Evolutionary conservation across 2,888 invertebrate genomes (phyloP).

Genomic region (Ctena decussata): DNA sequence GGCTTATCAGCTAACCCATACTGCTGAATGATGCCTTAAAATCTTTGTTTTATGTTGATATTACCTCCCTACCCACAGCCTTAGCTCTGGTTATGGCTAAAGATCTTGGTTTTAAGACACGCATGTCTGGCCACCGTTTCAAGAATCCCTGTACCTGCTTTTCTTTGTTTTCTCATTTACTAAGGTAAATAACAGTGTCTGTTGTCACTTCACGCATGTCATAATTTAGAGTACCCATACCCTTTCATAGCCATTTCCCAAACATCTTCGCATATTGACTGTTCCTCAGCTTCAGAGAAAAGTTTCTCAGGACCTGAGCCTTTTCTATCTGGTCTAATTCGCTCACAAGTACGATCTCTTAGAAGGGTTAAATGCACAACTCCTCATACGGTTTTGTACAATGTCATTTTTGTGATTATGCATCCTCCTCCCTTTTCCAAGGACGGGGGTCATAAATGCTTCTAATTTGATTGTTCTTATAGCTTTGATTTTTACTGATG

Average conservation of each 20-base stretch:
- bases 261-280: background rate
- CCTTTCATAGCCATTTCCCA: background rate
- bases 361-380: too few species aligned
- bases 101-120: background rate
- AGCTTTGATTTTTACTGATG: too few species aligned
- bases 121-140: background rate
- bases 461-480: too few species aligned
- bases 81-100: background rate
- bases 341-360: background rate
- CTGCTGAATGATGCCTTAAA: background rate
- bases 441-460: too few species aligned
- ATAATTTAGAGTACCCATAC: background rate
- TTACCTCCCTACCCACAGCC: background rate
- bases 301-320: background rate
- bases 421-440: too few species aligned
- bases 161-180: background rate
- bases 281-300: background rate
- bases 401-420: too few species aligned
- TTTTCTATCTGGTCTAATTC: background rate
- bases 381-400: too few species aligned
- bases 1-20: background rate
- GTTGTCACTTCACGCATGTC: background rate
- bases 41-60: background rate
- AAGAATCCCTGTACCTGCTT: background rate
- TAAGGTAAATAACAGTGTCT: background rate